Percentiles rank a stretch among this genome's conserved stretches.
phyloP scores from a whole-genome alignment of 2,113 vertebrate genomes.

The Bettongia penicillata region DNA sequence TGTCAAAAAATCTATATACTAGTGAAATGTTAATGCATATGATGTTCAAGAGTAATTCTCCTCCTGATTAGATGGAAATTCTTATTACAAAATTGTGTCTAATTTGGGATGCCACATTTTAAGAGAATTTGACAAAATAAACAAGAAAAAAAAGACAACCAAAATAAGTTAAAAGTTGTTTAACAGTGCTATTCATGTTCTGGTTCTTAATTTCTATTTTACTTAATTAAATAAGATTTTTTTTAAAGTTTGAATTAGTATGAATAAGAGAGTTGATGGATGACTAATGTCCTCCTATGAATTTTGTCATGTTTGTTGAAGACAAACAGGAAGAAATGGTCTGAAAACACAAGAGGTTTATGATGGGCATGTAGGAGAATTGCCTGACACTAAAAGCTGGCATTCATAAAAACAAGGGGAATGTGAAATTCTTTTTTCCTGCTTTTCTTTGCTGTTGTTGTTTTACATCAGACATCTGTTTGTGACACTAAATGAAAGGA shows the following conservation, averaged over 20 bases:
- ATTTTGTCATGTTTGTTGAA: background rate
- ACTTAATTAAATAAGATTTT: background rate
- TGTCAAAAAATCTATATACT: background rate
- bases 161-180: background rate
- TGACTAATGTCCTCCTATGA: background rate
- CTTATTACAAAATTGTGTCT: background rate
- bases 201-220: background rate
- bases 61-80: background rate
- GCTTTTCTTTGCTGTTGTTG: background rate
- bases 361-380: background rate
- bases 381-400: background rate
- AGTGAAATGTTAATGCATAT: background rate
- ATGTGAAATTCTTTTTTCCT: background rate
- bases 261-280: background rate
- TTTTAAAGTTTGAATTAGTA: background rate
- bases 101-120: slow-evolving; percentile 22
- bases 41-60: background rate
- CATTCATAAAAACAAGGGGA: background rate
- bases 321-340: background rate
- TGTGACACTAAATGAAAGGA: background rate
- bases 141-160: background rate
- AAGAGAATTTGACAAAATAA: slow-evolving; percentile 12
- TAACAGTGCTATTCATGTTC: background rate
- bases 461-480: background rate
- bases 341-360: background rate